Conservation (phyloP, 2,797 vertebrate species). For the Xenopus petersii region DNA sequence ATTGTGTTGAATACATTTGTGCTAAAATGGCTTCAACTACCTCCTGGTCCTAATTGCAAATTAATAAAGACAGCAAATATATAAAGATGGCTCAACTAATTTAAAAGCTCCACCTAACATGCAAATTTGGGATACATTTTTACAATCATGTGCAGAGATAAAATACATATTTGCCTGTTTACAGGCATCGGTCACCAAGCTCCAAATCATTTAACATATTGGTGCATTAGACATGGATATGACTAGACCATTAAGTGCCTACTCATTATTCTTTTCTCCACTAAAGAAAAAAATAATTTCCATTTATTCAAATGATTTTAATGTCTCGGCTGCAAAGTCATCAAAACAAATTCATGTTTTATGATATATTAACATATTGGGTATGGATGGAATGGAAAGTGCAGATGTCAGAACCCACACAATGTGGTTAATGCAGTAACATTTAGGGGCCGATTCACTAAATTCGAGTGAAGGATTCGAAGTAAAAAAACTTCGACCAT, state of each 20-base stretch:
- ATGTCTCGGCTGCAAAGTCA: too few relatives aligned
- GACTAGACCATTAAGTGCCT: neutral
- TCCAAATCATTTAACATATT: neutral
- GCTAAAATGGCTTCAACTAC: slow-evolving; percentile 9
- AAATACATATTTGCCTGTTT: neutral
- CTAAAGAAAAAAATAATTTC: neutral
- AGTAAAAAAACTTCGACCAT: too few relatives aligned
- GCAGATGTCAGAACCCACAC: too few relatives aligned
- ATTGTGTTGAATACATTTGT: slow-evolving; percentile 4
- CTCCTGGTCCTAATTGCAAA: slow-evolving; percentile 1
- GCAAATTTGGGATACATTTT: neutral
- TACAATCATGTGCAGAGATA: too few relatives aligned
- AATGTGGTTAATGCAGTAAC: too few relatives aligned
- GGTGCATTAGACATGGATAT: neutral
- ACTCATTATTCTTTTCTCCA: neutral
- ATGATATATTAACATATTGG: too few relatives aligned
- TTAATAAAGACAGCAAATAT: slow-evolving; percentile 16
- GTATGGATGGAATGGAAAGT: too few relatives aligned
- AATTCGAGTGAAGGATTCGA: too few relatives aligned
- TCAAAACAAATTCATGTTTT: too few relatives aligned
- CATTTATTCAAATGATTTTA: neutral
- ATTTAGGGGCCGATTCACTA: too few relatives aligned
- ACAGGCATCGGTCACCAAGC: neutral
- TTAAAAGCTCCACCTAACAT: neutral
- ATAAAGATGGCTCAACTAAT: neutral